Evolutionary conservation across 1,140 invertebrate species (phyloP), one percentile per base, ranked within the genome.

Genomic region (Zeugodacus cucurbitae): DNA sequence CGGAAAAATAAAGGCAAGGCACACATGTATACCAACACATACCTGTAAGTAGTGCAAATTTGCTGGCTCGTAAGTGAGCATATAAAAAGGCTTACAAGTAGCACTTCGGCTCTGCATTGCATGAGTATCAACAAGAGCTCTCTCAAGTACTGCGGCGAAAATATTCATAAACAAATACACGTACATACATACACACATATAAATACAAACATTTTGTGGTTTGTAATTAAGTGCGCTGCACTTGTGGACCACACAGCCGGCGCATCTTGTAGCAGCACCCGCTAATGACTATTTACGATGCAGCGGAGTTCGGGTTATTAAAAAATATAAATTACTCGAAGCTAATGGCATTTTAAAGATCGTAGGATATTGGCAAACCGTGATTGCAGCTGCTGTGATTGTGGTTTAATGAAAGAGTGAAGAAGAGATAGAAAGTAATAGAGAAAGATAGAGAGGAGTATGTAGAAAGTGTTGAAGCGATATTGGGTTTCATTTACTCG

Each of bases 281-380:
- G 44, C 74, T 82, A 82, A 82, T 82, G 37, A 82, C 74, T 82
- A 48, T 82, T 82, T 82, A 82, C 74, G 74, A 17, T 48, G n/a
- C 41, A 82, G 14, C n/a, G 74, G 41, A 17, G 74, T 82, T 44
- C 26, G 48, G 22, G n/a, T 82, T 44, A 48, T 82, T 82, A 82
- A 82, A 82, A 82, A 82, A 22, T 48, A 82, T 82, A 82, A 82
- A 82, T 26, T 41, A 48, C 37, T 26, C n/a, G 74, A n/a, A 41
- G 22, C 22, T 82, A 48, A 82, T 48, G 41, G 26, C 41, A 29
- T 48, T 48, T 82, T 54, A 48, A 82, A 82, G 48, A 11, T 0
- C 58, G 44, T 11, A 26, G 34, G 41, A 29, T 54, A 82, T 29
- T 48, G 22, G 41, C n/a, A 82, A 62, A 82, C n/a, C n/a, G n/a